Conservation (phyloP, 2,113 vertebrate genomes). For the Pantherophis guttatus region DNA sequence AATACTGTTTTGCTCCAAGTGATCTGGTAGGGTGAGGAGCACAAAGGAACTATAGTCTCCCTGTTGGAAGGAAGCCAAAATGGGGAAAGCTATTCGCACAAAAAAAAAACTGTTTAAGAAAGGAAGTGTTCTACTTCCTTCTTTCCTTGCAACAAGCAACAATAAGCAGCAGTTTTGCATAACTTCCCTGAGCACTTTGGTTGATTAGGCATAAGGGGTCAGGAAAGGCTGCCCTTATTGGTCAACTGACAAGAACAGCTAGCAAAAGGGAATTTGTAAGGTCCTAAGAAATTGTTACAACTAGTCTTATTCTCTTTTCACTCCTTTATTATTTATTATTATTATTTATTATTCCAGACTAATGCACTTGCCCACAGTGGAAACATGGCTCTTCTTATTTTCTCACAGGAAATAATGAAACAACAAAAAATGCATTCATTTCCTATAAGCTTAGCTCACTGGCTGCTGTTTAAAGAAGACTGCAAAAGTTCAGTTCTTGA, state of each 20-base stretch:
- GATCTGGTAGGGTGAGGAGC: neutral
- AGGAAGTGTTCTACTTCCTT: neutral
- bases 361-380: neutral
- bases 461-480: neutral
- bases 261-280: neutral
- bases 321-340: neutral
- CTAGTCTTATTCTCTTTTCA: neutral
- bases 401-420: neutral
- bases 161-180: neutral
- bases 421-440: neutral
- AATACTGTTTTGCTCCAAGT: neutral
- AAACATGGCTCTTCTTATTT: neutral
- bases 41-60: neutral
- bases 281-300: neutral
- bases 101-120: neutral
- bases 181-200: neutral
- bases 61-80: neutral
- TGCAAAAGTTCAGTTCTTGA: neutral
- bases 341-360: neutral
- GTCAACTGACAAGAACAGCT: neutral
- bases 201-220: neutral
- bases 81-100: neutral
- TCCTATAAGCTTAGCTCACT: neutral
- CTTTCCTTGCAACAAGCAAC: neutral
- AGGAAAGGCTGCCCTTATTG: neutral